phyloP scores from a whole-genome alignment of 2,888 invertebrate genomes.

The Nephrotoma guestfalica region DNA sequence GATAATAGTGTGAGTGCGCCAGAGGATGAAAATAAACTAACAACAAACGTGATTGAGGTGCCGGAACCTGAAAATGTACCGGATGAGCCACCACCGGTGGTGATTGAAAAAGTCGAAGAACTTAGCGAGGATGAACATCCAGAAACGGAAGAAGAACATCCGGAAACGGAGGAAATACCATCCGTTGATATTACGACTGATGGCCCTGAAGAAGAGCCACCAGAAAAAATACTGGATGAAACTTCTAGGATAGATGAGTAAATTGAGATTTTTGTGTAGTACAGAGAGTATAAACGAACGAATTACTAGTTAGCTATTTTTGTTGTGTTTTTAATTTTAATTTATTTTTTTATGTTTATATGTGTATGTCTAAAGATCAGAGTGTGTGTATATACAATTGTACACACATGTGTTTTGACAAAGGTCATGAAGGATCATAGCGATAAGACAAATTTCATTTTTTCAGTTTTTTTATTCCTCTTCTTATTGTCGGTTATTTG shows the following conservation, averaged over 20 bases:
- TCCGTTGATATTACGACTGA: not conserved
- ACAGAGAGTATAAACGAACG: not conserved
- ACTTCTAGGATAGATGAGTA: not conserved
- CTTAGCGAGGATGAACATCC: not conserved
- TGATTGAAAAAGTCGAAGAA: not conserved
- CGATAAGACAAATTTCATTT: not conserved
- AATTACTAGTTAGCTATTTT: not conserved
- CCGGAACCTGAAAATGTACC: conserved; percentile 37
- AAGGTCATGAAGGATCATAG: not conserved
- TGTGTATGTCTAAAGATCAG: not conserved
- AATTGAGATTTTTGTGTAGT: not conserved
- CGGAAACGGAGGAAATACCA: not conserved
- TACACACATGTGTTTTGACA: not conserved
- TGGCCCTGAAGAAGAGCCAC: not conserved
- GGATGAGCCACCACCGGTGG: not conserved
- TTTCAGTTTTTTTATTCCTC: not conserved
- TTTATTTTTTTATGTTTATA: not conserved
- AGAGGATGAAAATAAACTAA: conserved; percentile 41
- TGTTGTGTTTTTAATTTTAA: not conserved
- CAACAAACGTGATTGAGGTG: conserved; percentile 52
- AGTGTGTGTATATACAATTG: not conserved
- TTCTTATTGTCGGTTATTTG: not conserved
- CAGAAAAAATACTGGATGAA: not conserved
- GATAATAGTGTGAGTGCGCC: not conserved
- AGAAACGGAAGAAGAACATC: not conserved